These are phyloP conservation scores for Smittia sp. DNA, from an alignment of 2,888 invertebrate genomes.

Conservation along the genomic window DNA sequence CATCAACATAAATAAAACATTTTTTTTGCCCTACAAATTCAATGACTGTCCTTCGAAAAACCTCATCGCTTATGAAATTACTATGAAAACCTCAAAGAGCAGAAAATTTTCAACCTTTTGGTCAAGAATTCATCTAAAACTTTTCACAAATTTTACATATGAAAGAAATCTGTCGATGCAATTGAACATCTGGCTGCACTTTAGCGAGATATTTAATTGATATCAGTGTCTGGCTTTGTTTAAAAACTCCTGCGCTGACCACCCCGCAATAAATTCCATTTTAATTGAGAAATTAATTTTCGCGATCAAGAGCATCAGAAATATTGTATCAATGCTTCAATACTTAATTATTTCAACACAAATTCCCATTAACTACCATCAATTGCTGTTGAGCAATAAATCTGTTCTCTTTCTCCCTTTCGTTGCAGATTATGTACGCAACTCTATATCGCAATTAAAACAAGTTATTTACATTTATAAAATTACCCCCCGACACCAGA, in stretches of 20 bases:
- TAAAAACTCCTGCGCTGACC: too few relatives aligned
- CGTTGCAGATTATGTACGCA: conserved; percentile 25
- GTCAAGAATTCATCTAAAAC: too few relatives aligned
- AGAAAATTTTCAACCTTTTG: too few relatives aligned
- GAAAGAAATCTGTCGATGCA: too few relatives aligned
- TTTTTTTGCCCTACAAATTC: background rate
- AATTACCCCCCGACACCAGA: background rate
- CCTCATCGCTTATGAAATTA: too few relatives aligned
- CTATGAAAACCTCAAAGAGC: too few relatives aligned
- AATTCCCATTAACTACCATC: conserved; percentile 10
- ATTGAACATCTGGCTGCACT: too few relatives aligned
- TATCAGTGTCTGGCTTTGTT: too few relatives aligned
- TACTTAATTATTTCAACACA: conserved; percentile 39
- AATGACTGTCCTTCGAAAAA: too few relatives aligned
- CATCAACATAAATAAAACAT: conserved; percentile 21
- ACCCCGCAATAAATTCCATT: conserved; percentile 38
- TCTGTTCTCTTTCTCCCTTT: background rate
- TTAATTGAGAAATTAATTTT: conserved; percentile 40
- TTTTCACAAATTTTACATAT: too few relatives aligned
- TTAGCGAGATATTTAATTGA: too few relatives aligned
- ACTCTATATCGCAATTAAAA: background rate
- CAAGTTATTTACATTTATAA: conserved; percentile 21
- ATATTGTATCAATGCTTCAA: conserved; percentile 31
- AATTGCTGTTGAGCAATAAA: conserved; percentile 10
- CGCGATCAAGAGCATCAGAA: background rate